Evolutionary conservation across 2,888 invertebrate species (phyloP), one percentile per base, ranked within the genome.

Genomic region (Strigamia crassipes): DNA sequence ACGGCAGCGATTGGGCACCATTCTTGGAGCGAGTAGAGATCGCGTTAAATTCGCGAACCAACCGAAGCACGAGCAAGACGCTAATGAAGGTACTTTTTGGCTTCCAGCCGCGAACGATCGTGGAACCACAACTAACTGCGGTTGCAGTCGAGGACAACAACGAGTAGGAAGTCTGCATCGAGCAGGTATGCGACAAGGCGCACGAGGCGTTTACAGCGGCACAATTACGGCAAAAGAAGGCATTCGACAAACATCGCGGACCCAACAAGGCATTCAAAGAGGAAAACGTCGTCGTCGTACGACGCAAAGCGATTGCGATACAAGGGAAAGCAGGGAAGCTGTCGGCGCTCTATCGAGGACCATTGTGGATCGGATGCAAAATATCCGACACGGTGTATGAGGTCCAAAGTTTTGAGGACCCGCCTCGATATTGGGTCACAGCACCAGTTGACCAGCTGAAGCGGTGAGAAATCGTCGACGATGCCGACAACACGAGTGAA

Each of bases 401-500:
- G n/a, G n/a, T n/a, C n/a, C n/a, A n/a, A n/a, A n/a, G n/a, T n/a
- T n/a, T n/a, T n/a, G n/a, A n/a, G n/a, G 34, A 61, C 18, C 18
- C 21, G 4, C 61, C 61, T 21, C 18, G 21, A 5, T 61, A 18
- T 21, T 6, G 61, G 61, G 21, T 21, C 6, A 61, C 61, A 8
- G 61, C 21, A 8, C 61, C 61, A 3, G 6, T 61, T 21, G 61
- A 61, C 61, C 61, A 61, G 21, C 8, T 61, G 61, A 61, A 61
- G 61, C 2, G 61, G 21, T 61, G 18, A 8, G 81, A 81, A 23
- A 6, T 80, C 6, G 84, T 87, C 88, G 38, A 86, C 86, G 23
- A n/a, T n/a, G n/a, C n/a, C n/a, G n/a, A n/a, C n/a, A n/a, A 87
- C 84, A 27, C 88, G 3, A 34, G 3, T 3, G 4, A 34, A 6